These are phyloP conservation scores for Cyaniris semiargus DNA, from an alignment of 2,888 invertebrate species.

Conservation along the genomic window DNA sequence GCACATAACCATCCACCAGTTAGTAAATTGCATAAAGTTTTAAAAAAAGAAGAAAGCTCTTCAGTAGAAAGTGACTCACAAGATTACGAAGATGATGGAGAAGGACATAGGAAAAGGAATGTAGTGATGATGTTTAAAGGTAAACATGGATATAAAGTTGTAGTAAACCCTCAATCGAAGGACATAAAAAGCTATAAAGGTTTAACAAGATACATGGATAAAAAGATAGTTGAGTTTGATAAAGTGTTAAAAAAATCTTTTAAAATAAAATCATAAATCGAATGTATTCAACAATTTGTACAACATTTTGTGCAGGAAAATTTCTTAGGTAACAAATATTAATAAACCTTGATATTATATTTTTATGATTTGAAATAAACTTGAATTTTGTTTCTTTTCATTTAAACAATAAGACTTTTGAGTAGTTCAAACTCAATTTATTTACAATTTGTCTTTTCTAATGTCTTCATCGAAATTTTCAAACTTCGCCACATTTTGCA, in stretches of 20 bases:
- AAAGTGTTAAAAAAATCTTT: neutral
- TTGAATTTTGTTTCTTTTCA: no score
- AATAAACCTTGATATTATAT: no score
- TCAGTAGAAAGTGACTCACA: neutral
- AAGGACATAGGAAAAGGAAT: neutral
- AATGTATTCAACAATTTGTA: neutral
- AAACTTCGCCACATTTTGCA: neutral
- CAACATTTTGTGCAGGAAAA: neutral
- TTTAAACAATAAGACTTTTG: no score
- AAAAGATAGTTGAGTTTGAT: neutral
- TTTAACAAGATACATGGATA: neutral
- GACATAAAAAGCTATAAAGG: neutral
- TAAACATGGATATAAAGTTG: neutral
- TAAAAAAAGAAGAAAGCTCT: neutral
- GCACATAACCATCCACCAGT: slow-evolving; percentile 63
- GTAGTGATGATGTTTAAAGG: neutral
- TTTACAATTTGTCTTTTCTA: no score
- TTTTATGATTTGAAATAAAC: no score
- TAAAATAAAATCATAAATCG: neutral
- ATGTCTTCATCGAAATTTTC: no score
- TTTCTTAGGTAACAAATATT: no score
- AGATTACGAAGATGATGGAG: neutral
- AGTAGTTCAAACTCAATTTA: no score
- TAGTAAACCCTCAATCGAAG: neutral
- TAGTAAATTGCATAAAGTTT: neutral